Percentiles rank a stretch among this genome's conserved stretches.
Evolutionary conservation across 2,113 vertebrate genomes (phyloP).

Genomic region (Megaptera novaeangliae): DNA sequence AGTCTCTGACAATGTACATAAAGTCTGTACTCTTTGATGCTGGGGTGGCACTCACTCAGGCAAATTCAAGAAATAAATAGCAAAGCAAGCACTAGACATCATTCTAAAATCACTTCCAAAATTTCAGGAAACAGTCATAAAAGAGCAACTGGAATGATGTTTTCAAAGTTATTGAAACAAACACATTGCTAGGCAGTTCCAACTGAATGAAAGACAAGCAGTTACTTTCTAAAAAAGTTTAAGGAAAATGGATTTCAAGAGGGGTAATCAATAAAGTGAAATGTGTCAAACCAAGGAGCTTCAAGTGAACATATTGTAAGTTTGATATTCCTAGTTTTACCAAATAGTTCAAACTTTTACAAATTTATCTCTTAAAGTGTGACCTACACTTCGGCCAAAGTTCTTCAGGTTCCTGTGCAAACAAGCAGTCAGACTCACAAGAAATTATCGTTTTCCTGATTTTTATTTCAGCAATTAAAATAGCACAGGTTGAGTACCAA

Average conservation of each 20-base stretch:
- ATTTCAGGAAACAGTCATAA: background rate
- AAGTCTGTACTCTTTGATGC: background rate
- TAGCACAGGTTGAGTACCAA: background rate
- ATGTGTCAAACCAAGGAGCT: background rate
- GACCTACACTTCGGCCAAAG: constrained; percentile 25
- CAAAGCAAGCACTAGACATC: background rate
- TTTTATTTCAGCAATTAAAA: constrained; percentile 32
- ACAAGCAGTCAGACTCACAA: background rate
- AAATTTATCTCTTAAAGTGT: constrained; percentile 16
- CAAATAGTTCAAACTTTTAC: background rate
- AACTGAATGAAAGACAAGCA: background rate
- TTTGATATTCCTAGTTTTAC: background rate
- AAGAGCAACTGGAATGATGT: background rate
- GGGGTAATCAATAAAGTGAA: background rate
- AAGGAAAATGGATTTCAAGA: constrained; percentile 6
- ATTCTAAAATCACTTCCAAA: constrained; percentile 32
- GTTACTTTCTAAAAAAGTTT: background rate
- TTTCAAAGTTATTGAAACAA: constrained; percentile 34
- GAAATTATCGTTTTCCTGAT: constrained; percentile 2
- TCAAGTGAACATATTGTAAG: background rate
- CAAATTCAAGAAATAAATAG: constrained; percentile 6
- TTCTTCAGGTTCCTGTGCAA: constrained; percentile 27
- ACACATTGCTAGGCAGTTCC: background rate
- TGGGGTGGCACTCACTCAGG: background rate
- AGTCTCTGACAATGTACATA: background rate